A percentile compares a stretch with the other conserved stretches of the same genome.
These are phyloP conservation scores for Myotis yumanensis DNA, from an alignment of 2,113 vertebrate species.

Conservation along the genomic window DNA sequence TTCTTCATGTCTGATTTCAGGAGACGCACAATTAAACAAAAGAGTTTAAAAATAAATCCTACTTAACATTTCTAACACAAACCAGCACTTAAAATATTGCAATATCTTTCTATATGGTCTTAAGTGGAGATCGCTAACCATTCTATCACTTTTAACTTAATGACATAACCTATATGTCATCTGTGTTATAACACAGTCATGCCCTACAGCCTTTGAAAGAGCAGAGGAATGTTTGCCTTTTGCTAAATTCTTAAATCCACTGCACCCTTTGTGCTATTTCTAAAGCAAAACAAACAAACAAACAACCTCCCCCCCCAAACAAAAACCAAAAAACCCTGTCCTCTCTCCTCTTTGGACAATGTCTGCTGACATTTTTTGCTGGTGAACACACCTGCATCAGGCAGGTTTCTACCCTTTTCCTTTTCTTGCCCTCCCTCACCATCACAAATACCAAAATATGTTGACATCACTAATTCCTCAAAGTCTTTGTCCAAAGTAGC, in stretches of 20 bases:
- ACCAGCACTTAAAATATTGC: not conserved
- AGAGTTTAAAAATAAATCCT: not conserved
- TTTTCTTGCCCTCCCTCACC: not conserved
- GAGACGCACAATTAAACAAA: not conserved
- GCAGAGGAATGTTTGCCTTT: not conserved
- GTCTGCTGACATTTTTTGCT: not conserved
- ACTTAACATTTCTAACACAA: not conserved
- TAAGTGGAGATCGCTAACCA: not conserved
- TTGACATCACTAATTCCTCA: not conserved
- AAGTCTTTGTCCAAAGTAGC: not conserved
- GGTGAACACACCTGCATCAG: not conserved
- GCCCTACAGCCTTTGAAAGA: not conserved
- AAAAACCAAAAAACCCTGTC: not conserved
- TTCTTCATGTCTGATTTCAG: slow-evolving; percentile 4
- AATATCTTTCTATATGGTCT: not conserved
- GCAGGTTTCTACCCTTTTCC: not conserved
- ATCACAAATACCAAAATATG: not conserved
- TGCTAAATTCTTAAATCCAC: not conserved
- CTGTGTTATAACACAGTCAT: not conserved
- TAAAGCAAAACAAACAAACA: not conserved
- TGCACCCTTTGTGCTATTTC: not conserved
- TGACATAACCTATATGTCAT: not conserved
- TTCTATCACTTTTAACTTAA: not conserved
- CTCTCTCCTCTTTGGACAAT: not conserved
- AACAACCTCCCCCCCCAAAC: not conserved